Base-by-base conservation (phyloP, 1,140 invertebrate genomes). In the Physella acuta region DNA sequence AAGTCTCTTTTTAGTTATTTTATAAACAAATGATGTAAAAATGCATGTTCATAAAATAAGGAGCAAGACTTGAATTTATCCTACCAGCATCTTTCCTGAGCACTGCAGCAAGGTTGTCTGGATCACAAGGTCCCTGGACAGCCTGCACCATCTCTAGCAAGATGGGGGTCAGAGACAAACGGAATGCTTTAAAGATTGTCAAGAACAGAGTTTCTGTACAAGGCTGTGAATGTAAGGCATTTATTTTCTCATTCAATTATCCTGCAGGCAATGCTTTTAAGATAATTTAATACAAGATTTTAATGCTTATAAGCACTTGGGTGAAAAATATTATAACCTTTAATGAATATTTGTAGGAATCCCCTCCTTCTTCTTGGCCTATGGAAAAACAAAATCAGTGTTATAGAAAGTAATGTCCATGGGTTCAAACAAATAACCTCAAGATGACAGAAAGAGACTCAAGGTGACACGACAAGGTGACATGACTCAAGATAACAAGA, bases 271-370 rank as follows among this genome's bases (percentile, higher is more conserved):
- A 56, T 39, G 30, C 39, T 44, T 14, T 14, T 49, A 11, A 49
- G 44, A 49, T 49, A n/a, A 49, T 49, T 49, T 49, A 49, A 49
- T 49, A 49, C n/a, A 14, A 49, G 11, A 49, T n/a, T n/a, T n/a
- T n/a, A n/a, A n/a, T 44, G 20, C 8, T 11, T 44, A 44, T 44
- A 20, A 20, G 39, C 39, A 44, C 39, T 44, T 44, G 39, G 8
- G 8, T 44, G 8, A 44, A 44, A 44, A 44, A 44, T 44, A 8
- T 44, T 44, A 44, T n/a, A 86, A 93, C 92, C 87, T 91, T 89
- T 56, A 96, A 85, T 77, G 90, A 93, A 80, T 94, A 97, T 82
- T 94, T 96, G 92, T 93, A 96, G 51, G 92, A 91, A 84, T 97
- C 94, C 16, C 93, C 93, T 31, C 89, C 89, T 85, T 95, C 93